Percentiles rank a stretch among this genome's conserved stretches.
phyloP scores from a whole-genome alignment of 2,797 vertebrate genomes.

The Schizopygopsis pylzovi region DNA sequence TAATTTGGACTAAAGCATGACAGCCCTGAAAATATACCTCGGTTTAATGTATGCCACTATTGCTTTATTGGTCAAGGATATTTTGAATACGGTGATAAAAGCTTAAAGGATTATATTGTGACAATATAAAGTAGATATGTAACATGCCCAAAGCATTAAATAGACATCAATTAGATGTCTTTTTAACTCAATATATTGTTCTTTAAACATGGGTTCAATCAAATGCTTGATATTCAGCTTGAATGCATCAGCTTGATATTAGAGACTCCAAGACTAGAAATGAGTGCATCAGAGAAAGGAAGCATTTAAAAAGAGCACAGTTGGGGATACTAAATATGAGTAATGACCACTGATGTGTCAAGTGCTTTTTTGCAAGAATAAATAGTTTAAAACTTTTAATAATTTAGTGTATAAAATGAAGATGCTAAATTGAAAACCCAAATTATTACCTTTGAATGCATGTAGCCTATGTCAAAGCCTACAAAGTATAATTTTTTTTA shows the following conservation, averaged over 20 bases:
- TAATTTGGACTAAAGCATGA: neutral
- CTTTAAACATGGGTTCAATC: no score
- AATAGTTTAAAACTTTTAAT: neutral
- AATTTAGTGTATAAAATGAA: neutral
- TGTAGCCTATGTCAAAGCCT: neutral
- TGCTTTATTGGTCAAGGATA: neutral
- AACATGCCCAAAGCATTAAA: neutral
- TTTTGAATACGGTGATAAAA: neutral
- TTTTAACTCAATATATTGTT: no score
- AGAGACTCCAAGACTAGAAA: no score
- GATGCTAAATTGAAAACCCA: neutral
- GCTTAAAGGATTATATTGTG: neutral
- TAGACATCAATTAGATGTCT: no score
- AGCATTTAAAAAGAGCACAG: no score
- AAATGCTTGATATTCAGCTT: no score
- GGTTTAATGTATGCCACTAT: neutral
- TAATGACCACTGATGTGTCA: no score
- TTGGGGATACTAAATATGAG: no score
- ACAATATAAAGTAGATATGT: neutral
- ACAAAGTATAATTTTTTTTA: neutral
- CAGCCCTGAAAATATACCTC: neutral
- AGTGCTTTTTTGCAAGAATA: no score
- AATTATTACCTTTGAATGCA: neutral
- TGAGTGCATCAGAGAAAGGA: no score
- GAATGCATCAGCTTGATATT: no score